phyloP scores from a whole-genome alignment of 2,113 vertebrate genomes.

The Lepisosteus osseus region DNA sequence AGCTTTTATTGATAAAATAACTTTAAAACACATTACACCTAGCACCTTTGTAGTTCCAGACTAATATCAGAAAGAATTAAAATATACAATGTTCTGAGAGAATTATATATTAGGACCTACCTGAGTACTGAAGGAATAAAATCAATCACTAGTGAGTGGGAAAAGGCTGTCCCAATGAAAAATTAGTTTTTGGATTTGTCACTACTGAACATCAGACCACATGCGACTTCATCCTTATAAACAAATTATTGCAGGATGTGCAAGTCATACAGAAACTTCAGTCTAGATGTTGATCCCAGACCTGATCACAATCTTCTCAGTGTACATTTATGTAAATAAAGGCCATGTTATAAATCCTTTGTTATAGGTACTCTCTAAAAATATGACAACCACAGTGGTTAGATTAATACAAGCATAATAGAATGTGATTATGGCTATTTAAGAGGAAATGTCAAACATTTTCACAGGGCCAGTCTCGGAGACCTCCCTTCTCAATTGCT shows the following conservation, averaged over 20 bases:
- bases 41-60: background rate
- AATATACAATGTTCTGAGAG: background rate
- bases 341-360: too few species aligned
- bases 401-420: too few species aligned
- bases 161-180: background rate
- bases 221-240: background rate
- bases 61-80: slow-evolving; percentile 11
- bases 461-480: background rate
- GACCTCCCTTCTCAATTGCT: background rate
- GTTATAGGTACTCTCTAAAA: too few species aligned
- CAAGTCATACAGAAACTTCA: too few species aligned
- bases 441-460: background rate
- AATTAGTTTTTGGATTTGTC: background rate
- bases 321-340: too few species aligned
- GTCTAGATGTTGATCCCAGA: too few species aligned
- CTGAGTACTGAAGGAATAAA: background rate
- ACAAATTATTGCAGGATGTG: background rate
- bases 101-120: slow-evolving; percentile 13
- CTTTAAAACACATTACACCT: background rate
- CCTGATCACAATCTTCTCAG: too few species aligned
- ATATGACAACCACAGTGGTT: too few species aligned
- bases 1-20: slow-evolving; percentile 2
- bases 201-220: background rate
- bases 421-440: too few species aligned
- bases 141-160: background rate